Base-by-base conservation (phyloP, 2,113 vertebrate genomes). In the Redunca redunca region DNA sequence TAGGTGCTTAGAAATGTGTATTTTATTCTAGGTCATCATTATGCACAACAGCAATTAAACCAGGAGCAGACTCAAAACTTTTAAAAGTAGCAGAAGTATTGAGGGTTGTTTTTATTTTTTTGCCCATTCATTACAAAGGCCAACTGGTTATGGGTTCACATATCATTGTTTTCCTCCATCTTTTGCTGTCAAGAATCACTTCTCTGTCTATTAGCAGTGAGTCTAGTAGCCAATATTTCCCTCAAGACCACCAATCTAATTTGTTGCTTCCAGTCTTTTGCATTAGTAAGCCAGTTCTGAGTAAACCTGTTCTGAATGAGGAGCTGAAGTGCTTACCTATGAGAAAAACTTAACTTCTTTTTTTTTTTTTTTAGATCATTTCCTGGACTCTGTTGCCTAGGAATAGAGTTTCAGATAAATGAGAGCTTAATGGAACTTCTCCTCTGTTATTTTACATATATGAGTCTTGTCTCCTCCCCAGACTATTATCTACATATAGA, bases 351-450 rank as follows among this genome's bases (percentile, higher is more conserved):
- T 46, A 19, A 14, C 36, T 97, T 88, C 57, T 85, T 97, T 64
- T 93, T 53, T 86, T 93, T 53, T 46, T 74, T 40, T 13, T n/a
- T 67, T 1, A 40, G 36, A 62, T 55, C 40, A 64, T 33, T 91
- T 95, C 11, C 87, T 95, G 57, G 36, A 60, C 46, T 55, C 84
- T 93, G 48, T 89, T 94, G 23, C 78, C 81, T 81, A 33, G 43
- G 46, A 93, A 81, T 26, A 74, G 77, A 67, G 89, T 96, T 95
- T 88, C 77, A 91, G 90, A 84, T 95, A 93, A 80, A 28, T 77
- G 21, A 96, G 52, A 91, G 13, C 15, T 83, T 92, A 64, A 33
- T 10, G 74, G 84, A n/a, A 82, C 17, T 85, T 91, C 36, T 67
- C 53, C 40, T 93, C 25, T 64, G 50, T 91, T 55, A 93, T 60